phyloP scores from a whole-genome alignment of 1,140 invertebrate genomes.

The Ceratoteleas bidentatus region DNA sequence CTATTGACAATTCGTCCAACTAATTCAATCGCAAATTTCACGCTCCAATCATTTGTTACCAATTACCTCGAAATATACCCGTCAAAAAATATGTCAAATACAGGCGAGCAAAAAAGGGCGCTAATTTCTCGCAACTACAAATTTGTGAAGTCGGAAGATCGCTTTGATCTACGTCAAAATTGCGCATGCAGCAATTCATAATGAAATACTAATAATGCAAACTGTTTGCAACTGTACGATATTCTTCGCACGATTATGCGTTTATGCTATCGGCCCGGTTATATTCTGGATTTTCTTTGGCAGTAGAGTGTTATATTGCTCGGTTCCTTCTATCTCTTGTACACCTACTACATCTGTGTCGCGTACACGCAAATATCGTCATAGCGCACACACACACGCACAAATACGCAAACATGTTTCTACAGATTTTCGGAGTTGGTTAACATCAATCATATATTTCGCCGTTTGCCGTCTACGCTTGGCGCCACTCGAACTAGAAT shows the following conservation, averaged over 20 bases:
- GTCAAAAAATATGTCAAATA: background rate
- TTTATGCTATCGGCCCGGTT: constrained; percentile 50
- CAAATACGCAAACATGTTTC: constrained; percentile 41
- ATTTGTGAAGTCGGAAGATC: constrained; percentile 7
- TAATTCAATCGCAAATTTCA: constrained; percentile 1
- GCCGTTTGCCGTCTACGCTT: constrained; percentile 56
- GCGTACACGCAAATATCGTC: constrained; percentile 28
- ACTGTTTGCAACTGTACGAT: constrained; percentile 12
- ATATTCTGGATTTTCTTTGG: constrained; percentile 51
- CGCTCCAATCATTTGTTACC: background rate
- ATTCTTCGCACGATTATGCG: constrained; percentile 55
- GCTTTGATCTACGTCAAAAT: constrained; percentile 19
- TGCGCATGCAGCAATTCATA: constrained; percentile 17
- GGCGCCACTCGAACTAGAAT: constrained; percentile 63
- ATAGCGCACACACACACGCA: constrained; percentile 2
- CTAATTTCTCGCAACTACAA: background rate
- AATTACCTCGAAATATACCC: background rate
- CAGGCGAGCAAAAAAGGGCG: background rate
- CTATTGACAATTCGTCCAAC: background rate
- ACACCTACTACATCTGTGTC: constrained; percentile 30
- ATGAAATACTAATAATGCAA: constrained; percentile 20
- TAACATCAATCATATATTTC: constrained; percentile 65
- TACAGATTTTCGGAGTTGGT: constrained; percentile 58
- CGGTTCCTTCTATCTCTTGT: constrained; percentile 49
- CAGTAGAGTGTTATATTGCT: constrained; percentile 45